A percentile compares a stretch with the other conserved stretches of the same genome.
phyloP scores from a whole-genome alignment of 1,140 invertebrate species.

The Drosophila sp. region DNA sequence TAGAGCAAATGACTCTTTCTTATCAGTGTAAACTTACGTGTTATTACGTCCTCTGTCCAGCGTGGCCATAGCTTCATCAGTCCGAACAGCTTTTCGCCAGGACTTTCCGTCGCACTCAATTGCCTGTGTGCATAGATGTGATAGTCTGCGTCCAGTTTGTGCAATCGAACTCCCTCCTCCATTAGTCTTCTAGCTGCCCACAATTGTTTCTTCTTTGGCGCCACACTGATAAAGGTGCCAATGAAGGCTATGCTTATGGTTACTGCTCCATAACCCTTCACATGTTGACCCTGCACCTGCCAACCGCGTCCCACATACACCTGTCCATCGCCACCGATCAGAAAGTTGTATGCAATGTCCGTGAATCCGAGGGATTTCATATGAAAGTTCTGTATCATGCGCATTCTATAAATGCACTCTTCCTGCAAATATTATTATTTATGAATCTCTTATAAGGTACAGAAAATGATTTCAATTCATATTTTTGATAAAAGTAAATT shows the following conservation, averaged over 20 bases:
- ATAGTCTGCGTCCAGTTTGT: slow-evolving; percentile 86
- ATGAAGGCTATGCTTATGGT: slow-evolving; percentile 89
- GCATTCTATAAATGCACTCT: slow-evolving; percentile 80
- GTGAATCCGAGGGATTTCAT: slow-evolving; percentile 86
- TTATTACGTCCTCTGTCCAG: slow-evolving; percentile 72
- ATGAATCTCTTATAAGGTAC: too few relatives aligned
- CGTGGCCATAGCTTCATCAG: slow-evolving; percentile 87
- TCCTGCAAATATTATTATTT: slow-evolving; percentile 70
- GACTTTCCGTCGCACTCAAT: slow-evolving; percentile 87
- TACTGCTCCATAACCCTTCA: slow-evolving; percentile 87
- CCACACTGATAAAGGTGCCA: slow-evolving; percentile 87
- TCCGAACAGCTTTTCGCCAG: slow-evolving; percentile 87
- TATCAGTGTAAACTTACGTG: slow-evolving; percentile 41
- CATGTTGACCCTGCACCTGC: slow-evolving; percentile 88
- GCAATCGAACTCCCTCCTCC: slow-evolving; percentile 86
- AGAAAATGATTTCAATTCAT: too few relatives aligned
- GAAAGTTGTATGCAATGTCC: slow-evolving; percentile 90
- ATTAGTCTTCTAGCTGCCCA: slow-evolving; percentile 86
- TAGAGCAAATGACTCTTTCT: too few relatives aligned
- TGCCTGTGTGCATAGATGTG: slow-evolving; percentile 88
- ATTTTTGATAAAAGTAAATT: too few relatives aligned
- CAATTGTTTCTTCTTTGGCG: slow-evolving; percentile 86
- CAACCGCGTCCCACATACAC: slow-evolving; percentile 89
- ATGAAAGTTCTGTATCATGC: slow-evolving; percentile 87
- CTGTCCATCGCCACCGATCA: slow-evolving; percentile 90